These are phyloP conservation scores for Tautogolabrus adspersus DNA, from an alignment of 2,113 vertebrate genomes.

Conservation along the genomic window DNA sequence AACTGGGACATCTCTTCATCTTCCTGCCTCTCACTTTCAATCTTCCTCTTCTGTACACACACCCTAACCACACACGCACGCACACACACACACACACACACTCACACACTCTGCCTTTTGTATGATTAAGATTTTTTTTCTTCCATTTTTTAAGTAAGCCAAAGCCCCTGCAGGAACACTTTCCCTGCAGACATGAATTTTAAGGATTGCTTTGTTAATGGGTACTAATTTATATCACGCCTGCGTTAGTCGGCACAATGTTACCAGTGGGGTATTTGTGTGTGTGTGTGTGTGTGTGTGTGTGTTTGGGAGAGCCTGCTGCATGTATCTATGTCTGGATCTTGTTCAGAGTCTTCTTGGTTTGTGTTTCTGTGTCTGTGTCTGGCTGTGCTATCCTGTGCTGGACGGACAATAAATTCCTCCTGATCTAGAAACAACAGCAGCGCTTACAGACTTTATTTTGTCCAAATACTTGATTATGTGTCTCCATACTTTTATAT, in stretches of 20 bases:
- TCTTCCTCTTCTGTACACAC: neutral
- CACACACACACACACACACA: neutral
- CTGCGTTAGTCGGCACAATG: conserved; percentile 11
- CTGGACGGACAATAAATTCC: conserved; percentile 26
- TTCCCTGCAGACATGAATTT: neutral
- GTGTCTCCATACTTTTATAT: neutral
- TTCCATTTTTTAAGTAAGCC: conserved; percentile 14
- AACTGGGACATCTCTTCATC: conserved; percentile 35
- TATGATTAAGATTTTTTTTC: conserved; percentile 9
- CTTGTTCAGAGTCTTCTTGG: conserved; percentile 54
- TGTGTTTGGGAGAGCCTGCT: neutral
- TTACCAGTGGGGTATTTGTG: neutral
- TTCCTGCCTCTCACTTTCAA: neutral
- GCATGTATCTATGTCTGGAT: conserved; percentile 59
- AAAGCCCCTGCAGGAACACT: conserved; percentile 6
- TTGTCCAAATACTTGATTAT: conserved; percentile 3
- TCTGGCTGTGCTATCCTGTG: conserved; percentile 32
- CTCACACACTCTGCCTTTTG: neutral
- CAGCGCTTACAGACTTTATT: neutral
- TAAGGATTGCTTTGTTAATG: conserved; percentile 3
- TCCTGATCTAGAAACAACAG: conserved; percentile 25
- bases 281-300: neutral
- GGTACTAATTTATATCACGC: neutral
- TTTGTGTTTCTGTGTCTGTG: conserved; percentile 48
- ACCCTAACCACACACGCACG: neutral